A percentile compares a stretch with the other conserved stretches of the same genome.
Evolutionary conservation across 2,797 vertebrate genomes (phyloP).

Genomic region (Sitta carolinensis): DNA sequence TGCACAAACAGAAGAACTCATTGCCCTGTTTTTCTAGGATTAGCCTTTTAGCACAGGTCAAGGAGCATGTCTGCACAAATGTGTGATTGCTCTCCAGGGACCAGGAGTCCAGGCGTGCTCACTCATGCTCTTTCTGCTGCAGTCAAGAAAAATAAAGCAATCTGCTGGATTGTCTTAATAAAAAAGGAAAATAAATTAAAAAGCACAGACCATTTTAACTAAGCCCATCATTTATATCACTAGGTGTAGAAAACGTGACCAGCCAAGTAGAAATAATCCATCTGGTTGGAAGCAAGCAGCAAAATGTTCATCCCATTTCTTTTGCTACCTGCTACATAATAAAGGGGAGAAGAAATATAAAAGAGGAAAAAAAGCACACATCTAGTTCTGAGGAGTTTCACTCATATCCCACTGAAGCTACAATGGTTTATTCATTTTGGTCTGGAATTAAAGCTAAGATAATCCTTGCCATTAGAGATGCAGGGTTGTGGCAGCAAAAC

Average conservation of each 20-base stretch:
- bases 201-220: conserved; percentile 10
- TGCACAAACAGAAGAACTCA: not conserved
- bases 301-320: conserved; percentile 38
- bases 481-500: not conserved
- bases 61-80: not conserved
- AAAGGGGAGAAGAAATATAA: not conserved
- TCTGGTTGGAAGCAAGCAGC: not conserved
- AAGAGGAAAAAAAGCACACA: rapidly evolving
- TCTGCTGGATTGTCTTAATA: conserved; percentile 40
- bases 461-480: not conserved
- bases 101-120: not conserved
- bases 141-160: conserved; percentile 51
- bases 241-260: not conserved
- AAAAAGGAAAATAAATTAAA: conserved; percentile 32
- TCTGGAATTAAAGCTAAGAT: not conserved
- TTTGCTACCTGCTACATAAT: not conserved
- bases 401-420: not conserved
- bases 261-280: conserved; percentile 60
- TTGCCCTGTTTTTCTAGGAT: not conserved
- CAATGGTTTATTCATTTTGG: not conserved
- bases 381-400: not conserved
- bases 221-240: conserved; percentile 46
- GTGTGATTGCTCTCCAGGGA: not conserved
- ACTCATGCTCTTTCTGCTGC: not conserved
- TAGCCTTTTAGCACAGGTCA: not conserved